A percentile compares a stretch with the other conserved stretches of the same genome.
These are phyloP conservation scores for Saiga tatarica DNA, from an alignment of 2,113 vertebrate species.

Conservation along the genomic window DNA sequence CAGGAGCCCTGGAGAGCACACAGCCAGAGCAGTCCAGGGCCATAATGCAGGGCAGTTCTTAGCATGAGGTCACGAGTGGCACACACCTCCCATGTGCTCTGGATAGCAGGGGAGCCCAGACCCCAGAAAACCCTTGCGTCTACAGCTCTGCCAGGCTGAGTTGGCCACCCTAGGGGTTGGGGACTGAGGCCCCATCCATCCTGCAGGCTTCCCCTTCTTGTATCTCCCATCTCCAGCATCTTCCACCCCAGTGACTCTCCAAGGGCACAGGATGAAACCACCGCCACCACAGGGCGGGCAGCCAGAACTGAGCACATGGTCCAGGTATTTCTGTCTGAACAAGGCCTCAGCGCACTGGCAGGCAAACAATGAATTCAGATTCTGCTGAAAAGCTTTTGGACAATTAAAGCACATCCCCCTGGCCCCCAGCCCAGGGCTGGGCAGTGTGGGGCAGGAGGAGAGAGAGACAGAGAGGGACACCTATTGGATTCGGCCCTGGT, in stretches of 20 bases:
- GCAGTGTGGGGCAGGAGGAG: not conserved
- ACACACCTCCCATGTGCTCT: not conserved
- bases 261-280: constrained; percentile 27
- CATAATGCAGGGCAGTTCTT: accelerated
- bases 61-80: not conserved
- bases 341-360: constrained; percentile 15
- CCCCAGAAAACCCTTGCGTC: not conserved
- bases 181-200: not conserved
- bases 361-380: constrained; percentile 46
- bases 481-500: not conserved
- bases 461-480: not conserved
- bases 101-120: not conserved
- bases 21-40: not conserved
- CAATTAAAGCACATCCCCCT: constrained; percentile 43
- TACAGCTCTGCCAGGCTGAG: not conserved
- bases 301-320: not conserved
- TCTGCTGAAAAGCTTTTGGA: constrained; percentile 62
- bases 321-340: constrained; percentile 54
- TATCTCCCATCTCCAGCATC: not conserved
- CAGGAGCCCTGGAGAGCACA: not conserved
- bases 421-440: constrained; percentile 40
- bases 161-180: not conserved
- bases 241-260: constrained; percentile 31
- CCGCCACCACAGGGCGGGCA: not conserved
- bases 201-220: not conserved